Conservation (phyloP, 2,113 vertebrate genomes). For the Capreolus pygargus region DNA sequence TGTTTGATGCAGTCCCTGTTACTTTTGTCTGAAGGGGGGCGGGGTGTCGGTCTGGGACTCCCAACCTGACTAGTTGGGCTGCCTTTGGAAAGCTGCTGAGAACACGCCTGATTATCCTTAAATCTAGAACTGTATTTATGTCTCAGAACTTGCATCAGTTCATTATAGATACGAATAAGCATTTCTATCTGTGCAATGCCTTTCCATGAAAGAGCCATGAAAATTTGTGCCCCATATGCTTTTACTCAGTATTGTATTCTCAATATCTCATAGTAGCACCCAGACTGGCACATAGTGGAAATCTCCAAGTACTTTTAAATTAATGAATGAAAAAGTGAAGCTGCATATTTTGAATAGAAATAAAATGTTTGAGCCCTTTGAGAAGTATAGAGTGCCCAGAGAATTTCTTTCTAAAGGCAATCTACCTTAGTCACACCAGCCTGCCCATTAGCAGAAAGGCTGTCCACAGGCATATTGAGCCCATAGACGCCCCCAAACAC, state of each 20-base stretch:
- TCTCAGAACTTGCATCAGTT: background rate
- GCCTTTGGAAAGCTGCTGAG: background rate
- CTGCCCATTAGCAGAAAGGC: background rate
- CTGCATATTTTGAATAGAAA: background rate
- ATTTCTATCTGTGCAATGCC: background rate
- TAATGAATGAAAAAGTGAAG: background rate
- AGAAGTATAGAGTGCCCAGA: background rate
- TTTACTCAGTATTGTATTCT: background rate
- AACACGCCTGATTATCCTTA: background rate
- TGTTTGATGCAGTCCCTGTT: background rate
- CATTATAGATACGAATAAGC: background rate
- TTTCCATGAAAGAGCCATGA: background rate
- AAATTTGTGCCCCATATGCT: background rate
- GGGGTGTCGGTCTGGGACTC: background rate
- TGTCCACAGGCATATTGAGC: background rate
- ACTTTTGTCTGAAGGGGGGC: background rate
- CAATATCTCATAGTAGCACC: background rate
- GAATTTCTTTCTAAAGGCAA: background rate
- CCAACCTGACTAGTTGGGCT: background rate
- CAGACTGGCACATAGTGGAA: background rate
- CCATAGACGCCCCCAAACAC: background rate
- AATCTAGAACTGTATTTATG: background rate
- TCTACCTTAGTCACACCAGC: background rate
- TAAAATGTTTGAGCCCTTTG: background rate
- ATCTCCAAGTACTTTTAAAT: background rate